phyloP scores from a whole-genome alignment of 1,140 invertebrate genomes.

The Aphaenogaster rudis region DNA sequence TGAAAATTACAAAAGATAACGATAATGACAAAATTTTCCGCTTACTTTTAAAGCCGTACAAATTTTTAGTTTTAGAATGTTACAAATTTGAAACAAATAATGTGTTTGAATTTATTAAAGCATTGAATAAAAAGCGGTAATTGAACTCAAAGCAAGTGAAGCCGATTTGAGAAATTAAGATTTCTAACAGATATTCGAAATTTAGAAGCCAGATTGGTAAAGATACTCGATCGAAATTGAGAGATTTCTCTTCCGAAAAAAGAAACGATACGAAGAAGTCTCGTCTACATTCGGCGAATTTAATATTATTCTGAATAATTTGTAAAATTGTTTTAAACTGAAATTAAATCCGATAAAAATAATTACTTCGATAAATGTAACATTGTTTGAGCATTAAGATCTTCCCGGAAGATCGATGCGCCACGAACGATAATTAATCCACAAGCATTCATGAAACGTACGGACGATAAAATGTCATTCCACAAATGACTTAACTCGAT shows the following conservation, averaged over 20 bases:
- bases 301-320: neutral
- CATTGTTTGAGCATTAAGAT: neutral
- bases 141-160: neutral
- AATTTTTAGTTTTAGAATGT: neutral
- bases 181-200: neutral
- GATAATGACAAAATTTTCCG: neutral
- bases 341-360: slow-evolving; percentile 6
- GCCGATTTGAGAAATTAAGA: neutral
- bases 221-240: neutral
- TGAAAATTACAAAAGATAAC: neutral
- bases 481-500: slow-evolving; percentile 42
- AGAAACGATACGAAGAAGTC: neutral
- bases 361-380: neutral
- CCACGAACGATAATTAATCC: neutral
- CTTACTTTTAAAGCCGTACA: neutral
- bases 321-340: neutral
- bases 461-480: slow-evolving; percentile 38
- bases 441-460: slow-evolving; percentile 9
- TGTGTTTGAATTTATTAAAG: neutral
- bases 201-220: neutral
- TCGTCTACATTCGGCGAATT: neutral
- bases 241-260: neutral
- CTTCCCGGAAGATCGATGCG: neutral
- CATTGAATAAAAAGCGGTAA: neutral
- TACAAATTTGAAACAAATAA: neutral